Evolutionary conservation across 2,888 invertebrate species (phyloP).

Genomic region (Brachyptera risi): DNA sequence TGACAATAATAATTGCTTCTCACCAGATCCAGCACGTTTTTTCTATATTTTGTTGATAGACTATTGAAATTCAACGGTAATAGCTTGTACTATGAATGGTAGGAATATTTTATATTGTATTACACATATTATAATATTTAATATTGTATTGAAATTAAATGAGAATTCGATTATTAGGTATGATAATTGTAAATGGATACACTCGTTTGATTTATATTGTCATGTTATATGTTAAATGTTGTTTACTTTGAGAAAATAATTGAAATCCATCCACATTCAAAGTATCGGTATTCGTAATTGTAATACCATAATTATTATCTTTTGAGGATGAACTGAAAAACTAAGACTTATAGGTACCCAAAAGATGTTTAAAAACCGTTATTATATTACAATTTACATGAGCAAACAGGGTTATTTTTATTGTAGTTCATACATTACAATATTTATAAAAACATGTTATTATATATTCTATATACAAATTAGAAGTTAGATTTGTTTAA

Average conservation of each 20-base stretch:
- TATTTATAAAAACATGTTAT: not conserved
- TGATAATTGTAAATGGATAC: no score
- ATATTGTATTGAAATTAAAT: no score
- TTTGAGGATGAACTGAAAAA: slow-evolving; percentile 1
- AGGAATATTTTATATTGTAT: no score
- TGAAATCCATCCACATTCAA: slow-evolving; percentile 14
- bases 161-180: no score
- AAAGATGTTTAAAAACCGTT: not conserved
- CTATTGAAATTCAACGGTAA: no score
- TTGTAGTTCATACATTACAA: not conserved
- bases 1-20: no score
- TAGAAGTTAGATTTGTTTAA: not conserved
- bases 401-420: not conserved
- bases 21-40: no score
- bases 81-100: no score
- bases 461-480: not conserved
- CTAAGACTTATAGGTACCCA: slow-evolving; percentile 8
- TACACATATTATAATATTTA: no score
- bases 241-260: not conserved
- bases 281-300: slow-evolving; percentile 15
- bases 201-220: no score
- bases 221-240: slow-evolving; percentile 5
- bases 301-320: not conserved
- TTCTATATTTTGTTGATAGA: no score
- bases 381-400: not conserved